These are phyloP conservation scores for Linepithema humile DNA, from an alignment of 1,140 invertebrate genomes.

Conservation along the genomic window DNA sequence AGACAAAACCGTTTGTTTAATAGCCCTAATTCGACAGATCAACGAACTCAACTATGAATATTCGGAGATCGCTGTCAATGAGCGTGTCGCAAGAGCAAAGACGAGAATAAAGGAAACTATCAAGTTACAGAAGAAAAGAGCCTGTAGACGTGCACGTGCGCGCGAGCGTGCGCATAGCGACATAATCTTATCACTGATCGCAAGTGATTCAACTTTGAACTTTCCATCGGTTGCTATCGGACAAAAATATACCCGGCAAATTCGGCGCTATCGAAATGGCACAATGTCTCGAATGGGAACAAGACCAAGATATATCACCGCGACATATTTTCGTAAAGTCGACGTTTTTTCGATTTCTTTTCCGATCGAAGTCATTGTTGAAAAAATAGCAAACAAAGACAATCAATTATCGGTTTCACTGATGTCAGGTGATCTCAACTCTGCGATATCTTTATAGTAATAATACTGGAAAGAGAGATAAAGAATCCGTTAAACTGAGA, in stretches of 20 bases:
- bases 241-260: conserved; percentile 51
- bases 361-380: background rate
- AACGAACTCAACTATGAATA: conserved; percentile 40
- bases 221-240: conserved; percentile 55
- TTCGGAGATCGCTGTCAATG: conserved; percentile 30
- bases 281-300: background rate
- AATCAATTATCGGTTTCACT: background rate
- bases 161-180: conserved; percentile 50
- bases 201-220: conserved; percentile 68
- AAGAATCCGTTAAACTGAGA: conserved; percentile 10
- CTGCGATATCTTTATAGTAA: background rate
- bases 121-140: conserved; percentile 31
- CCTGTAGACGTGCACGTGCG: conserved; percentile 19
- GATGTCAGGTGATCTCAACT: background rate
- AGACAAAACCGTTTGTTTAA: conserved; percentile 1
- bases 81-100: background rate
- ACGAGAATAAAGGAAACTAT: background rate
- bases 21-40: conserved; percentile 20
- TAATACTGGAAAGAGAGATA: background rate
- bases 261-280: conserved; percentile 38
- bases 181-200: conserved; percentile 67
- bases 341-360: background rate
- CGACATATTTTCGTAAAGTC: conserved; percentile 25
- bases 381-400: background rate
- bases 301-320: too few species aligned